Evolutionary conservation across 1,140 invertebrate genomes (phyloP).

Genomic region (Drosophila equinoxialis): DNA sequence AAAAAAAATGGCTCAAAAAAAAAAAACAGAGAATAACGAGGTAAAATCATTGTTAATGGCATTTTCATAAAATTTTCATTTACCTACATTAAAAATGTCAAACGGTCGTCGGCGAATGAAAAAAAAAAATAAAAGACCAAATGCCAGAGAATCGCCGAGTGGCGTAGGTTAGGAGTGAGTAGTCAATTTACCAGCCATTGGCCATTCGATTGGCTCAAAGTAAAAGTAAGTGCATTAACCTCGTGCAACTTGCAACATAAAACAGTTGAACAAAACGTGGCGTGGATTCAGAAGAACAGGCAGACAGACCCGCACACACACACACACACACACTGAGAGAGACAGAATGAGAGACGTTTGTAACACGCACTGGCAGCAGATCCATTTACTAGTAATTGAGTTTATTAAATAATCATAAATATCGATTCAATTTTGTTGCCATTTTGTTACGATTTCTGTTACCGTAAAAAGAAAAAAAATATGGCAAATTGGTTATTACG

Average conservation of each 20-base stretch:
- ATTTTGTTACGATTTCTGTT: constrained; percentile 9
- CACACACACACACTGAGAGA: not conserved
- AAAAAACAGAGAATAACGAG: not conserved
- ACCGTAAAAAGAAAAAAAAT: constrained; percentile 20
- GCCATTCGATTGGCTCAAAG: constrained; percentile 29
- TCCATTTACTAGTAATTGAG: constrained; percentile 62
- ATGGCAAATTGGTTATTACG: constrained; percentile 49
- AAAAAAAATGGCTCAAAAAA: not conserved
- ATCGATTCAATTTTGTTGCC: constrained; percentile 59
- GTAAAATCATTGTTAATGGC: constrained; percentile 30
- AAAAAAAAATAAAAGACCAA: constrained; percentile 18
- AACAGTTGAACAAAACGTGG: not conserved
- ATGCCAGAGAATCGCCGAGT: constrained; percentile 52
- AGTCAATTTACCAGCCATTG: not conserved
- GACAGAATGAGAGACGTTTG: not conserved
- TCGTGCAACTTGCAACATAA: constrained; percentile 9
- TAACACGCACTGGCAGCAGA: constrained; percentile 31
- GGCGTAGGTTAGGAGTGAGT: constrained; percentile 31
- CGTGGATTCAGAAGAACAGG: not conserved
- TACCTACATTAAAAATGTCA: constrained; percentile 59
- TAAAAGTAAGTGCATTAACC: constrained; percentile 60
- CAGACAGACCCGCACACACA: constrained; percentile 22
- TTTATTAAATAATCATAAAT: constrained; percentile 82
- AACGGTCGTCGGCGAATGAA: constrained; percentile 68
- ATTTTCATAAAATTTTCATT: constrained; percentile 39